Evolutionary conservation across 2,888 invertebrate species (phyloP).

Genomic region (Arctia plantaginis): DNA sequence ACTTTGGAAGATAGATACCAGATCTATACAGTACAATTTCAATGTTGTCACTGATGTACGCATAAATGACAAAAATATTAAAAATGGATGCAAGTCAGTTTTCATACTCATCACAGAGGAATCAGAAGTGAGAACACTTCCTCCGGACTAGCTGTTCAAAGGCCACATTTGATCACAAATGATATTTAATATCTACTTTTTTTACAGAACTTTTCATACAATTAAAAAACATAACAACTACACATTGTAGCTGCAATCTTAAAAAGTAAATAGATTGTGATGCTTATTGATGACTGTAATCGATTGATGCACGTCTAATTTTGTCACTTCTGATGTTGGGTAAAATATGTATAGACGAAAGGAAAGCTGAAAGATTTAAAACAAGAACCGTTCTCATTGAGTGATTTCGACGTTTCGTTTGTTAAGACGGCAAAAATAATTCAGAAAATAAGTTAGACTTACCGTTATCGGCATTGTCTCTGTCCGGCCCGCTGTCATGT

Average conservation of each 20-base stretch:
- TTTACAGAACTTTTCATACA: too few relatives aligned
- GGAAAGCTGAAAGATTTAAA: neutral
- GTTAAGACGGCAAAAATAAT: neutral
- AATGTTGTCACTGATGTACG: too few relatives aligned
- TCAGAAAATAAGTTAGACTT: slow-evolving; percentile 44
- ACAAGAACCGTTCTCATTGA: neutral
- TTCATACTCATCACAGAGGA: neutral
- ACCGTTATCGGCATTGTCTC: slow-evolving; percentile 81
- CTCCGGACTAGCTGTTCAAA: too few relatives aligned
- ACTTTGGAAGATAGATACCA: neutral
- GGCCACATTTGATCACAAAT: too few relatives aligned
- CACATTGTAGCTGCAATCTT: neutral
- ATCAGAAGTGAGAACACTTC: neutral
- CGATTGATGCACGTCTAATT: neutral
- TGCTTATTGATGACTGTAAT: neutral
- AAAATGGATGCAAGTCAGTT: neutral
- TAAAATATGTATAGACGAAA: neutral
- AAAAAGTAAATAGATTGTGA: neutral
- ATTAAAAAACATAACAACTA: too few relatives aligned
- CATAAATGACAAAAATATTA: neutral
- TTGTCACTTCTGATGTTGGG: neutral
- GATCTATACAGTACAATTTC: neutral
- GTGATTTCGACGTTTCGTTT: neutral
- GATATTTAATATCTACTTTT: too few relatives aligned
- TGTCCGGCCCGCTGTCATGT: slow-evolving; percentile 88